Evolutionary conservation across 2,888 invertebrate genomes (phyloP).

Genomic region (Drosophila anomelani): DNA sequence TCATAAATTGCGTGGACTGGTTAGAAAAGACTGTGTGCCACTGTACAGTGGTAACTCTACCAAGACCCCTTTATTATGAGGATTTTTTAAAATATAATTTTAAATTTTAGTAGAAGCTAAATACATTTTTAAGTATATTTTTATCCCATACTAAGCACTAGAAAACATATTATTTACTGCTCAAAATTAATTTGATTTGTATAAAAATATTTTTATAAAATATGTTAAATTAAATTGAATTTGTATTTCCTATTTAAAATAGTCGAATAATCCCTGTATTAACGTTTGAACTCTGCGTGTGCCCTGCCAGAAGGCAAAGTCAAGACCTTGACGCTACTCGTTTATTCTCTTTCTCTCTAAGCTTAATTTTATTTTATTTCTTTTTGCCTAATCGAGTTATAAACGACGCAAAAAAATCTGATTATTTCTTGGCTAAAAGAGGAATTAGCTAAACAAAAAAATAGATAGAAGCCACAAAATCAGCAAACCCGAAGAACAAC

Average conservation of each 20-base stretch:
- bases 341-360: constrained; percentile 23
- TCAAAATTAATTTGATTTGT: background rate
- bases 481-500: constrained; percentile 19
- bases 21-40: constrained; percentile 34
- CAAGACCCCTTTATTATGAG: background rate
- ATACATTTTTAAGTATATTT: background rate
- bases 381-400: constrained; percentile 45
- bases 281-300: constrained; percentile 61
- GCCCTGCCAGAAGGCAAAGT: constrained; percentile 64
- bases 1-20: constrained; percentile 73
- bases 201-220: too few species aligned
- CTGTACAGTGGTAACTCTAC: constrained; percentile 23
- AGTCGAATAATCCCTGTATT: constrained; percentile 42
- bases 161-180: rapidly evolving
- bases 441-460: constrained; percentile 27
- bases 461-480: constrained; percentile 15
- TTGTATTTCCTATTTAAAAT: background rate
- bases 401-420: constrained; percentile 47
- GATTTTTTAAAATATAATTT: too few species aligned
- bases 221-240: too few species aligned
- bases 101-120: too few species aligned
- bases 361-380: constrained; percentile 27
- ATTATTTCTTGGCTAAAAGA: constrained; percentile 34
- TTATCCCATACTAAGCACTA: too few species aligned
- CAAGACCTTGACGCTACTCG: constrained; percentile 64